Evolutionary conservation across 2,797 vertebrate species (phyloP), one percentile per base, ranked within the genome.

Genomic region (Selene dorsalis): DNA sequence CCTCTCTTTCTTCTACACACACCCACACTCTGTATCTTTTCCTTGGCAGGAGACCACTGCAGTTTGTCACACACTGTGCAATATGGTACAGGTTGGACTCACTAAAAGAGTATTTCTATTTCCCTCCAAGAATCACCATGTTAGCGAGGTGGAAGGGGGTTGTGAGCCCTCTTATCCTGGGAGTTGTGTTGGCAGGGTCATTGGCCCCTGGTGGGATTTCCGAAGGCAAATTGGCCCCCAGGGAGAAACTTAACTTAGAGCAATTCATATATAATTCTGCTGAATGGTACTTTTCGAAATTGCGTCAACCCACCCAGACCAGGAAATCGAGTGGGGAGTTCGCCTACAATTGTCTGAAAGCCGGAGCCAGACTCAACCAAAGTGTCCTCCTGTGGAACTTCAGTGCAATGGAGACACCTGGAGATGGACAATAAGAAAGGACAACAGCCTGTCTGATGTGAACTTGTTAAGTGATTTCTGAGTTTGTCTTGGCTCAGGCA

Each of bases 1-100:
- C 9, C n/a, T 17, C 53, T 30, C 62, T 38, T 38, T 48, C 59
- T 64, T 53, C 59, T 62, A 74, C 68, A 6, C 28, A 30, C 28
- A 64, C 45, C 41, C 12, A 24, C 62, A 14, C 50, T 26, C 59
- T 55, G 38, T 56, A 26, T 85, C 67, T 69, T 41, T 81, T 10
- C 64, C 47, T 79, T 88, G 87, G 88, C 82, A 80, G 73, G 72
- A 75, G 52, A 76, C 73, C 63, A 64, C 65, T 84, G 84, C 86
- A 86, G 75, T 84, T 88, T 88, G 84, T 88, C 79, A 80, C 85
- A 77, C 56, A 72, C 73, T 59, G 78, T 72, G 74, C 78, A 79
- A 86, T 84, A 78, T 73, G 77, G 68, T 70, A 69, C 56, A 76
- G 82, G 80, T 79, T 87, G 70, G 70, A 73, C 81, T 79, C 77